Conservation (phyloP, 2,113 vertebrate species). For the Callipepla californica region DNA sequence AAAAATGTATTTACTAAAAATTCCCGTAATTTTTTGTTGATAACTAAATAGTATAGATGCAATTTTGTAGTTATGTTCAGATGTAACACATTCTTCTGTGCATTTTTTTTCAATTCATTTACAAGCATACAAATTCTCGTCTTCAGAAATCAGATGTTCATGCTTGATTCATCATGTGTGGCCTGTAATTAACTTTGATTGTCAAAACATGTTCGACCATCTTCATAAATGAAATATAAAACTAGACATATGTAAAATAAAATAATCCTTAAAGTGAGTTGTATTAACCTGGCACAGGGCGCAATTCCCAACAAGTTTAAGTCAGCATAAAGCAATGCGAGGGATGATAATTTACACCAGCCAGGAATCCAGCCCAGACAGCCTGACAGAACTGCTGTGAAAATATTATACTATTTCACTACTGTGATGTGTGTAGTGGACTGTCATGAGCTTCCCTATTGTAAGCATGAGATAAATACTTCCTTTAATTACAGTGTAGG, state of each 20-base stretch:
- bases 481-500: not conserved
- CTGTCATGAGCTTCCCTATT: not conserved
- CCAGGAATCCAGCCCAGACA: not conserved
- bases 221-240: slow-evolving; percentile 20
- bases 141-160: slow-evolving; percentile 47
- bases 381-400: not conserved
- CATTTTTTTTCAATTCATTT: slow-evolving; percentile 47
- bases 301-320: slow-evolving; percentile 3
- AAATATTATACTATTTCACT: not conserved
- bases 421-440: not conserved
- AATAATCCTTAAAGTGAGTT: slow-evolving; percentile 40
- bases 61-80: slow-evolving; percentile 32
- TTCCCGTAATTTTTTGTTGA: slow-evolving; percentile 4
- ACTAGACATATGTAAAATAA: slow-evolving; percentile 13
- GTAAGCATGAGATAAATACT: not conserved
- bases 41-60: not conserved
- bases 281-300: not conserved
- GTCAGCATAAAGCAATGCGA: not conserved
- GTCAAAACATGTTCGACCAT: slow-evolving; percentile 28
- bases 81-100: slow-evolving; percentile 37
- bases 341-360: not conserved
- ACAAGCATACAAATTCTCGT: not conserved
- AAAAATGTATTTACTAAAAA: not conserved
- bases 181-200: slow-evolving; percentile 54
- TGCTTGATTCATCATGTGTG: slow-evolving; percentile 29